These are phyloP conservation scores for Coreoperca whiteheadi DNA, from an alignment of 2,113 vertebrate species.

Conservation along the genomic window DNA sequence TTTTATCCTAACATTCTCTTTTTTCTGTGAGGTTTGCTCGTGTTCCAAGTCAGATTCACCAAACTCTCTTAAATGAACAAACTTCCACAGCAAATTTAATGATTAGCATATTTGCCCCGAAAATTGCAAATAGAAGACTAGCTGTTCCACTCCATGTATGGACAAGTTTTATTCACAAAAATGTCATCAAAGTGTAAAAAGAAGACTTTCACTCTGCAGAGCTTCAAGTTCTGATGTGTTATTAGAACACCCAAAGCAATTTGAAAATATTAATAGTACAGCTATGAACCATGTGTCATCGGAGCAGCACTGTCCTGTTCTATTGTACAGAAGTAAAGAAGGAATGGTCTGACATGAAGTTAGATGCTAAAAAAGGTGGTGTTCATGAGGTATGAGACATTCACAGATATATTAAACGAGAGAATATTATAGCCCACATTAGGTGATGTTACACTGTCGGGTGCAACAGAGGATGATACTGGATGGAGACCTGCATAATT, in stretches of 20 bases:
- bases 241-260: background rate
- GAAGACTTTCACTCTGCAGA: background rate
- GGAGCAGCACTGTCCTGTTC: background rate
- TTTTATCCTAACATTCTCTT: background rate
- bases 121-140: too few species aligned
- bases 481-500: background rate
- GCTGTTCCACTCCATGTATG: too few species aligned
- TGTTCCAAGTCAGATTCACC: background rate
- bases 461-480: background rate
- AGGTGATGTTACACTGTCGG: too few species aligned
- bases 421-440: too few species aligned
- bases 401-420: background rate
- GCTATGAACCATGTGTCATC: background rate
- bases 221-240: background rate
- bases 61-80: background rate
- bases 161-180: background rate
- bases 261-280: background rate
- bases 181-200: background rate
- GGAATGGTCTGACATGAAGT: background rate
- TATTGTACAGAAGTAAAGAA: background rate
- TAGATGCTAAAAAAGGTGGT: background rate
- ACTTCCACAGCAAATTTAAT: too few species aligned
- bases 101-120: background rate
- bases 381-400: background rate
- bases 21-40: too few species aligned